Evolutionary conservation across 2,113 vertebrate species (phyloP).

Genomic region (Nannospalax galili): DNA sequence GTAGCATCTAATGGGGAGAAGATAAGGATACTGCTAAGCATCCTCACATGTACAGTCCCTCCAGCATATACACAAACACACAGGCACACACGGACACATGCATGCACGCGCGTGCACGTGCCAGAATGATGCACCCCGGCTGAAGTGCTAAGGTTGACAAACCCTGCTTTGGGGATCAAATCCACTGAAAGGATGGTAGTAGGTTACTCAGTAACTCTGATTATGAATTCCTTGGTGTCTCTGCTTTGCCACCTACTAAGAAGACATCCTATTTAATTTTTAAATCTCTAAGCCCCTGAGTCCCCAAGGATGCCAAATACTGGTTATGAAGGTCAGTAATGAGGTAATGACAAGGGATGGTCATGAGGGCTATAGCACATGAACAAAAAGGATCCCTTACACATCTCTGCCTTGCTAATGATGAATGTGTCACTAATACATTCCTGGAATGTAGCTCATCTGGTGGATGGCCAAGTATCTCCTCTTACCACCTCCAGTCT

Average conservation of each 20-base stretch:
- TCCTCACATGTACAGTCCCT: not conserved
- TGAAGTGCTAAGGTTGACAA: conserved; percentile 48
- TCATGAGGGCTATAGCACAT: conserved; percentile 2
- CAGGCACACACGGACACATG: not conserved
- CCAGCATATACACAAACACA: not conserved
- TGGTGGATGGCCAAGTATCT: not conserved
- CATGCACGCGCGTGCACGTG: not conserved
- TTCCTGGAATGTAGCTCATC: not conserved
- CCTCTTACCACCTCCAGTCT: conserved; percentile 15
- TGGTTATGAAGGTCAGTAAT: conserved; percentile 31
- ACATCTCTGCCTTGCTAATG: conserved; percentile 21
- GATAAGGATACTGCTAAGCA: not conserved
- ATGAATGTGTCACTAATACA: conserved; percentile 14
- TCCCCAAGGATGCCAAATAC: not conserved
- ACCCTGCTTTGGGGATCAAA: not conserved
- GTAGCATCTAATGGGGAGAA: not conserved
- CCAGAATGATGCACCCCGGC: not conserved
- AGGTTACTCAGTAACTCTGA: conserved; percentile 39
- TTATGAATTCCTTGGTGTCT: conserved; percentile 51
- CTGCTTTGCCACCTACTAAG: conserved; percentile 27
- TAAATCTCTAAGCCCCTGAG: not conserved
- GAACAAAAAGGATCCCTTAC: conserved; percentile 37
- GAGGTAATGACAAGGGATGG: not conserved
- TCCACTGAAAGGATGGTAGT: conserved; percentile 1
- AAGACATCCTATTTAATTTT: conserved; percentile 45